phyloP scores from a whole-genome alignment of 2,888 invertebrate species.

The Stenodera caucasica region DNA sequence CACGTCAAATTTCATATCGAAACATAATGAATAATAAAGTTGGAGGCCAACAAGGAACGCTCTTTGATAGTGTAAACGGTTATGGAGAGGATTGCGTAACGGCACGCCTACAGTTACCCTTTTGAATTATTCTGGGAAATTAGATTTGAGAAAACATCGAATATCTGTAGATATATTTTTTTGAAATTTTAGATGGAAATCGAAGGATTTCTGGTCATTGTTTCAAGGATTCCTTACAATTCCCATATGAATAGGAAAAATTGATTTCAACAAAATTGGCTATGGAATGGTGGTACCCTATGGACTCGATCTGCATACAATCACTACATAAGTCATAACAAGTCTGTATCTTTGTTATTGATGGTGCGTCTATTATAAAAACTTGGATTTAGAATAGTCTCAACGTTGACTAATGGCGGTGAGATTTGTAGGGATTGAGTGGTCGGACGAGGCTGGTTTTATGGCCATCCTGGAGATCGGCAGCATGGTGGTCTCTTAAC shows the following conservation, averaged over 20 bases:
- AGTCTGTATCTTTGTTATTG: not conserved
- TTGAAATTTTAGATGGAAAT: not conserved
- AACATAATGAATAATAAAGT: constrained; percentile 28
- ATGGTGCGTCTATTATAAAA: constrained; percentile 3
- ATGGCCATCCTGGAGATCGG: constrained; percentile 13
- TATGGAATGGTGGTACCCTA: not conserved
- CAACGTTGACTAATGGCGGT: constrained; percentile 6
- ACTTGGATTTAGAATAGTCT: not conserved
- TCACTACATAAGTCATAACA: constrained; percentile 6
- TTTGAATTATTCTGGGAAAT: not conserved
- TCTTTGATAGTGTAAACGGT: constrained; percentile 11
- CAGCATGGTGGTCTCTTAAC: constrained; percentile 22
- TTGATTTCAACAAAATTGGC: not conserved
- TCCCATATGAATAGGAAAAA: not conserved
- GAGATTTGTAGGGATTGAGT: constrained; percentile 8
- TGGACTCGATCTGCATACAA: constrained; percentile 8
- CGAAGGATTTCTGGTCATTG: not conserved
- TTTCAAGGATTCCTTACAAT: not conserved
- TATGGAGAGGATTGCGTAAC: constrained; percentile 2
- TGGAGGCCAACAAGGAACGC: constrained; percentile 17
- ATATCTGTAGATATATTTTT: not conserved
- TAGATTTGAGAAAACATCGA: not conserved
- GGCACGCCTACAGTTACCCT: constrained; percentile 3
- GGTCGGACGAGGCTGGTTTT: constrained; percentile 15
- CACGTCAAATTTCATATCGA: constrained; percentile 28